phyloP scores from a whole-genome alignment of 2,888 invertebrate species.

The Quadroppia sp. region DNA sequence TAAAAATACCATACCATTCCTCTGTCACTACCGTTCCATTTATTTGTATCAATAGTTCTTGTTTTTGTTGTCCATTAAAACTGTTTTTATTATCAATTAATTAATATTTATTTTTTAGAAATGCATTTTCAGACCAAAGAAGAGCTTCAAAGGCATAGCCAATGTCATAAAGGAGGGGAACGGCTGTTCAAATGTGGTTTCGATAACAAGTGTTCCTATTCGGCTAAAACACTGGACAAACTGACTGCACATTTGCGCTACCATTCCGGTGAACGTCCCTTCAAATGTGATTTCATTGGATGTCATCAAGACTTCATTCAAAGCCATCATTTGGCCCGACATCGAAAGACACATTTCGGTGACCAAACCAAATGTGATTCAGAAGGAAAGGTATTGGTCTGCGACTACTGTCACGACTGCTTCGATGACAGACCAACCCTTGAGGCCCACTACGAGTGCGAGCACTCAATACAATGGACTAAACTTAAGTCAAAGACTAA shows the following conservation, averaged over 20 bases:
- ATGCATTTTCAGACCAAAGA: conserved; percentile 28
- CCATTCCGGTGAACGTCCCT: conserved; percentile 30
- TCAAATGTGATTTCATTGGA: conserved; percentile 34
- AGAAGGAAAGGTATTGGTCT: background rate
- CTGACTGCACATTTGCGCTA: conserved; percentile 14
- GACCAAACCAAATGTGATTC: background rate
- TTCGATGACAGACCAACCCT: background rate
- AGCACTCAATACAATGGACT: background rate
- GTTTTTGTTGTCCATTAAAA: background rate
- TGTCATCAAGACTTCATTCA: conserved; percentile 29
- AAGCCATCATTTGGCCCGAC: conserved; percentile 33
- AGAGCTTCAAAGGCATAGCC: conserved; percentile 18
- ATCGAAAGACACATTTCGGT: conserved; percentile 26
- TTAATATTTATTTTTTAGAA: background rate
- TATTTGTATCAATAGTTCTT: background rate
- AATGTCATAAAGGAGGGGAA: conserved; percentile 17
- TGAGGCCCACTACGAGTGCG: background rate
- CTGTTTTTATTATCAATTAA: background rate
- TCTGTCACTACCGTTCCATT: background rate
- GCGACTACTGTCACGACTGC: background rate
- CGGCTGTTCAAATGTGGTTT: conserved; percentile 18
- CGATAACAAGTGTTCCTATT: conserved; percentile 27
- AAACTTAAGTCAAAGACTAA: background rate
- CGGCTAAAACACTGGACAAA: conserved; percentile 20
- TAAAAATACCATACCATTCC: too few relatives aligned